A percentile compares a stretch with the other conserved stretches of the same genome.
Evolutionary conservation across 2,888 invertebrate species (phyloP).

Genomic region (Abrostola triplasia): DNA sequence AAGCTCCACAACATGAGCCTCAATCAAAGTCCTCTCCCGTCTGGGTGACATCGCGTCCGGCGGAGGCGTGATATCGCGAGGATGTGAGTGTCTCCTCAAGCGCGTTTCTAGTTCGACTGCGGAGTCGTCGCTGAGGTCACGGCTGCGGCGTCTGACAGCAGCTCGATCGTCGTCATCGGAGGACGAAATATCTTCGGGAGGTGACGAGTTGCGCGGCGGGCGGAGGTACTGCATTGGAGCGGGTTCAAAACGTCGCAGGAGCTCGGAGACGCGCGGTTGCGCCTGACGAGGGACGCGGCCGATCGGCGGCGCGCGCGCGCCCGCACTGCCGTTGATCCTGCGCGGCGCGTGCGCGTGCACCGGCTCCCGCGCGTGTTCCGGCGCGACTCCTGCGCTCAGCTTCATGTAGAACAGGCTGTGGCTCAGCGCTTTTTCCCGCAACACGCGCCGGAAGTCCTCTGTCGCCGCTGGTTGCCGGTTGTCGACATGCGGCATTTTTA

Average conservation of each 20-base stretch:
- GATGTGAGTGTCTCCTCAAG: slow-evolving; percentile 78
- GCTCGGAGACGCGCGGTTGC: slow-evolving; percentile 82
- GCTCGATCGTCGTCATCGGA: slow-evolving; percentile 85
- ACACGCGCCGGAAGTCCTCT: slow-evolving; percentile 84
- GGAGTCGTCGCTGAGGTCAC: slow-evolving; percentile 87
- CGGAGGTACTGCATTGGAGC: slow-evolving; percentile 85
- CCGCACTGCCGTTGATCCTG: slow-evolving; percentile 70
- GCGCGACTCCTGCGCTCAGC: slow-evolving; percentile 76
- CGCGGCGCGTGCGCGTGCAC: slow-evolving; percentile 58
- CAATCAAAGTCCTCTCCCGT: slow-evolving; percentile 79
- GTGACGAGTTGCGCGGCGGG: slow-evolving; percentile 79
- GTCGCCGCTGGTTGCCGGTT: slow-evolving; percentile 67
- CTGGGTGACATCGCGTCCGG: slow-evolving; percentile 81
- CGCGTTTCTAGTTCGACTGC: slow-evolving; percentile 87
- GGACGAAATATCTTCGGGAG: slow-evolving; percentile 81
- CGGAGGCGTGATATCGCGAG: slow-evolving; percentile 79
- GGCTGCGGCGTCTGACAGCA: slow-evolving; percentile 81
- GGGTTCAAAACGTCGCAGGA: slow-evolving; percentile 81
- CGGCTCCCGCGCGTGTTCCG: slow-evolving; percentile 64
- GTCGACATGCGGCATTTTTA: slow-evolving; percentile 81
- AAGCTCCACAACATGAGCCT: slow-evolving; percentile 88
- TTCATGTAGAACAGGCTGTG: slow-evolving; percentile 86
- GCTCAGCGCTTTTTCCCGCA: slow-evolving; percentile 84
- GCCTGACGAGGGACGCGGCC: slow-evolving; percentile 77
- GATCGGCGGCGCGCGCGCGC: slow-evolving; percentile 77